phyloP scores from a whole-genome alignment of 2,797 vertebrate species.

The Alauda arvensis region DNA sequence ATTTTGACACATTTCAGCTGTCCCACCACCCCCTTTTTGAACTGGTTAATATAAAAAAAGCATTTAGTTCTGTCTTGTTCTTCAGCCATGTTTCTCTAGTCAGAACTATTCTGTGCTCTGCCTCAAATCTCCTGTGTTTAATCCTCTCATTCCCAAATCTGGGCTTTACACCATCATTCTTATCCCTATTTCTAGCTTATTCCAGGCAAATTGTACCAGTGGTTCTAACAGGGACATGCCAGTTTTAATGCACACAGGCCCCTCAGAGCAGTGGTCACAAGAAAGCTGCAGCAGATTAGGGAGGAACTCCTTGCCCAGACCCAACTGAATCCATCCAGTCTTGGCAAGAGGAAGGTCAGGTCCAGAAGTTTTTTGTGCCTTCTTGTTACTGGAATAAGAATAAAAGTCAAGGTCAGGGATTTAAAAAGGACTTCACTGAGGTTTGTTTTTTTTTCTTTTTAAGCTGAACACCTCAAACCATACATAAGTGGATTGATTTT shows the following conservation, averaged over 20 bases:
- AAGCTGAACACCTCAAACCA: not conserved
- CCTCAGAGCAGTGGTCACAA: not conserved
- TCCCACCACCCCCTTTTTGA: not conserved
- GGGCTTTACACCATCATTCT: not conserved
- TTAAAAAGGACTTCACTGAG: not conserved
- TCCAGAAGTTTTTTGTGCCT: not conserved
- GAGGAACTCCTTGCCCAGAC: not conserved
- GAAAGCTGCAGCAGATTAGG: not conserved
- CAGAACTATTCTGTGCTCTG: not conserved
- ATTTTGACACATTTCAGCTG: not conserved
- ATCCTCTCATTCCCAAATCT: not conserved
- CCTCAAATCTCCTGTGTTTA: not conserved
- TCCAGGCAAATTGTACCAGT: not conserved
- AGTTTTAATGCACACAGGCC: not conserved
- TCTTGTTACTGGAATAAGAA: not conserved
- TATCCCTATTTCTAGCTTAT: not conserved
- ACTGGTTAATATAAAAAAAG: not conserved
- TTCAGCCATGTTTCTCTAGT: not conserved
- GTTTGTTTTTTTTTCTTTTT: not conserved
- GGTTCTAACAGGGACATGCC: not conserved
- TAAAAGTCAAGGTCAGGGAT: not conserved
- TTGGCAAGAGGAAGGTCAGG: not conserved
- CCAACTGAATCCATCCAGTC: not conserved
- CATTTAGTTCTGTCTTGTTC: not conserved
- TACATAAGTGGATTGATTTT: not conserved